Evolutionary conservation across 2,113 vertebrate species (phyloP).

Genomic region (Hemibagrus wyckioides): DNA sequence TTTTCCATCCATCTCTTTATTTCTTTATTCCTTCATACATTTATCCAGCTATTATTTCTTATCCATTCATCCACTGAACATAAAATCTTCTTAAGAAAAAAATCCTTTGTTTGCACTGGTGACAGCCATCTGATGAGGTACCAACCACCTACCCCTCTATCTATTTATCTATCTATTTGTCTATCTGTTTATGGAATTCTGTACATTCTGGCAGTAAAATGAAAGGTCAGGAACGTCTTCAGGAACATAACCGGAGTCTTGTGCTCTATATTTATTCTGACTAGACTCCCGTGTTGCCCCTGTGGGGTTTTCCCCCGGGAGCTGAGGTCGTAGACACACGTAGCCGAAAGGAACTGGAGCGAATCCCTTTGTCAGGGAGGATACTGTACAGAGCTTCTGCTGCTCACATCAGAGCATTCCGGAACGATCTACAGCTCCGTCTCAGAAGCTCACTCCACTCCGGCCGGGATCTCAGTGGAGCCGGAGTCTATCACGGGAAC

Average conservation of each 20-base stretch:
- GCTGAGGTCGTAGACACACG: constrained; percentile 15
- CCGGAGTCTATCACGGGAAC: background rate
- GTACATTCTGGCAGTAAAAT: background rate
- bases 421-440: background rate
- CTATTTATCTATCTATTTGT: background rate
- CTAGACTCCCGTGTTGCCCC: background rate
- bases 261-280: background rate
- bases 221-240: background rate
- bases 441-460: background rate
- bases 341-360: constrained; percentile 4
- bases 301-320: background rate
- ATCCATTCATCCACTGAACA: background rate
- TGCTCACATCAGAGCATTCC: background rate
- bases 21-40: background rate
- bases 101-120: background rate
- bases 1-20: background rate
- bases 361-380: background rate
- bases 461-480: background rate
- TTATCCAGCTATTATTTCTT: background rate
- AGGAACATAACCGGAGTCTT: background rate
- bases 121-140: too few species aligned
- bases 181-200: background rate
- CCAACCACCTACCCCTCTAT: background rate
- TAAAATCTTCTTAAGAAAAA: too few species aligned
- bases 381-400: background rate